These are phyloP conservation scores for Ostrea denselamellosa DNA, from an alignment of 1,140 invertebrate species.

Conservation along the genomic window DNA sequence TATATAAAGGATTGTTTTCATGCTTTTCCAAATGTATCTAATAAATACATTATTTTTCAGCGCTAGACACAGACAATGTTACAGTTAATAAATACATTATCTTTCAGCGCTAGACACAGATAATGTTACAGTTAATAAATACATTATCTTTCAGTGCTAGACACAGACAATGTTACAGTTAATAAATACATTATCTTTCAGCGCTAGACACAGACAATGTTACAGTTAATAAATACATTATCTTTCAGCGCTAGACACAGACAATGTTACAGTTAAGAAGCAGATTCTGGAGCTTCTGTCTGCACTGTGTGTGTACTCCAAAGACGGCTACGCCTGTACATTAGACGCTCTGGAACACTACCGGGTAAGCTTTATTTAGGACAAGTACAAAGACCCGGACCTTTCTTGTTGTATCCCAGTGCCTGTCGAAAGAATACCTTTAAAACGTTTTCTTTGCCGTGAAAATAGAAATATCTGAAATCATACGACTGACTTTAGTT, in stretches of 20 bases:
- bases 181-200: constrained; percentile 76
- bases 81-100: constrained; percentile 75
- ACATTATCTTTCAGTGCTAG: constrained; percentile 78
- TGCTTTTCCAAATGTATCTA: too few species aligned
- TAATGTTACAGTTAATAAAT: constrained; percentile 78
- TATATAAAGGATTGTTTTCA: too few species aligned
- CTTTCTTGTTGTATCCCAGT: background rate
- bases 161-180: constrained; percentile 77
- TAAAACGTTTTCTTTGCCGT: background rate
- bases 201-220: constrained; percentile 79
- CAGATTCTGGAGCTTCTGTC: constrained; percentile 81
- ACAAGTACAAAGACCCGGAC: background rate
- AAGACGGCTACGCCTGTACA: constrained; percentile 78
- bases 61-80: constrained; percentile 78
- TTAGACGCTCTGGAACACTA: constrained; percentile 79
- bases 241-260: constrained; percentile 79
- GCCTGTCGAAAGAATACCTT: background rate
- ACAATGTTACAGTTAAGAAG: constrained; percentile 80
- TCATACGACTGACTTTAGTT: background rate
- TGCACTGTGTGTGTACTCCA: constrained; percentile 81
- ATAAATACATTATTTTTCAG: constrained; percentile 74
- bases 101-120: constrained; percentile 79
- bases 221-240: constrained; percentile 65
- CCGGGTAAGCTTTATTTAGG: constrained; percentile 70
- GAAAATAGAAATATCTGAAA: constrained; percentile 19